Percentiles rank a stretch among this genome's conserved stretches.
phyloP scores from a whole-genome alignment of 1,140 invertebrate species.

The Euglossa dilemma region DNA sequence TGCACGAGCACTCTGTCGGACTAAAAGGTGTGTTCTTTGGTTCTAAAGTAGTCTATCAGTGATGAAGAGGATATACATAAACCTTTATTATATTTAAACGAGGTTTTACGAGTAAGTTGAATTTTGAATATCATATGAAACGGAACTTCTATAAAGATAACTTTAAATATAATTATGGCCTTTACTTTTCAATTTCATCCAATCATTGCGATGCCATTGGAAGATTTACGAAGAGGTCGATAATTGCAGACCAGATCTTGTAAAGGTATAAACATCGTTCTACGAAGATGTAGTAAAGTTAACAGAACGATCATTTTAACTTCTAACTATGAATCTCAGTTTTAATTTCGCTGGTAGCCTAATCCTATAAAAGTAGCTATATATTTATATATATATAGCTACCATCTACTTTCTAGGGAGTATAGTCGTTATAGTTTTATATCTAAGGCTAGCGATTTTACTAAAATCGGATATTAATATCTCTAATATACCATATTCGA shows the following conservation, averaged over 20 bases:
- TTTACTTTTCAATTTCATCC: not conserved
- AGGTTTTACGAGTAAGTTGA: not conserved
- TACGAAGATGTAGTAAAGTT: conserved; percentile 11
- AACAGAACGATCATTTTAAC: not conserved
- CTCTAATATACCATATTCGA: not conserved
- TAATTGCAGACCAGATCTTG: not conserved
- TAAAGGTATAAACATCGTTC: conserved; percentile 2
- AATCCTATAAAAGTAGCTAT: conserved; percentile 8
- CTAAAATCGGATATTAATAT: conserved; percentile 14
- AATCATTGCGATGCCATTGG: not conserved
- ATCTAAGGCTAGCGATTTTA: conserved; percentile 7
- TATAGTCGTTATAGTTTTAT: conserved; percentile 12
- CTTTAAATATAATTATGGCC: not conserved
- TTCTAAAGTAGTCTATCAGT: not conserved
- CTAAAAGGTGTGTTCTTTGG: not conserved
- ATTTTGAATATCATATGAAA: not conserved
- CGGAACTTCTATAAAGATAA: not conserved
- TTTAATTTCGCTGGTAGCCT: not conserved
- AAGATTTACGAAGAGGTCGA: not conserved
- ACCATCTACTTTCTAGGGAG: not conserved
- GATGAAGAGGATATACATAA: not conserved
- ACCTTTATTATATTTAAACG: too few relatives aligned
- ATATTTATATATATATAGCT: not conserved
- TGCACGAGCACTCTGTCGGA: conserved; percentile 25
- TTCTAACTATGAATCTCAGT: not conserved